Evolutionary conservation across 2,888 invertebrate species (phyloP), one percentile per base, ranked within the genome.

Genomic region (Lasioglossum villosulum): DNA sequence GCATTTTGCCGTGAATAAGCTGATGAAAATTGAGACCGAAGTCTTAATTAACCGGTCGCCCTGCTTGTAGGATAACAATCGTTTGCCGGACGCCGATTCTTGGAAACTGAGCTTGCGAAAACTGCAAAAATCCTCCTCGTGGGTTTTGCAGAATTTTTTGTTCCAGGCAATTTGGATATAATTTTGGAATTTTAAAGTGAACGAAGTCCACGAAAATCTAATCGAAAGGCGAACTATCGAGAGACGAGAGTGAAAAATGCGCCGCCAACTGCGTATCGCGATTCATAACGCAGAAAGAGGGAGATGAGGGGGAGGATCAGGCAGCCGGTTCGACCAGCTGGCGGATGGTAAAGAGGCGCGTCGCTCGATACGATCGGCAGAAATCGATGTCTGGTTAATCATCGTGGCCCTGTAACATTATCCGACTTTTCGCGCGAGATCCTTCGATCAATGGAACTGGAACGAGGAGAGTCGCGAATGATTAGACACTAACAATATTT

Each of bases 241-340:
- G 27, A 39, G 27, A 23, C 37, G 59, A 59, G 37, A 78, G 78
- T 68, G 66, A 78, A 83, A 83, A 83, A 37, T 80, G 66, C 27
- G 19, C n/a, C 39, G 78, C 70, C 80, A 82, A 71, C 59, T 75
- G 82, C 42, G 52, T 63, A 66, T 78, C 45, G 80, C 83, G 76
- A 83, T 89, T 86, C 78, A 66, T 71, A 30, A 86, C 59, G 71
- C 56, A 68, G 79, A 80, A 75, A 82, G 76, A 82, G 52, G 63
- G 42, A 42, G 63, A 14, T 63, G 63, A 63, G 63, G 63, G 42
- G 48, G 42, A 27, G 71, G 78, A 71, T 71, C 48, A 52, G 75
- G 84, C 84, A 86, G 84, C 82, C 87, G 83, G 86, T 82, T 87
- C 79, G 70, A 74, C 87, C 89, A 90, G 90, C 81, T 90, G 90